These are phyloP conservation scores for Dendroctonus ponderosae DNA, from an alignment of 1,140 invertebrate genomes.

Conservation along the genomic window DNA sequence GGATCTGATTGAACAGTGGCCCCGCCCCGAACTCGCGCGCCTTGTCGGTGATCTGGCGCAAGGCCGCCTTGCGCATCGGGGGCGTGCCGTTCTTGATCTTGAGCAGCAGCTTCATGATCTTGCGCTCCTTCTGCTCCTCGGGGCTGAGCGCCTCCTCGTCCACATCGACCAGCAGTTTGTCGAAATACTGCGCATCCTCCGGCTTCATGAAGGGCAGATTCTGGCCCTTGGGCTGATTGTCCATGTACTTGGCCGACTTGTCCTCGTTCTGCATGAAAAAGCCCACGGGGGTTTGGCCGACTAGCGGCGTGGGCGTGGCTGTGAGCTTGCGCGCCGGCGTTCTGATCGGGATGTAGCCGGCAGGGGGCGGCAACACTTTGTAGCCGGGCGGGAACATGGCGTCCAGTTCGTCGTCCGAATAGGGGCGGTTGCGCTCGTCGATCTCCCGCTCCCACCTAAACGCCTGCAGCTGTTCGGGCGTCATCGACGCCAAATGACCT, in stretches of 20 bases:
- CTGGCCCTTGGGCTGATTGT: conserved; percentile 90
- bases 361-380: conserved; percentile 94
- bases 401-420: conserved; percentile 97
- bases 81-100: conserved; percentile 99
- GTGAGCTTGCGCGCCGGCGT: conserved; percentile 96
- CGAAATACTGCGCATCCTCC: conserved; percentile 99
- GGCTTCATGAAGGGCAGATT: conserved; percentile 99
- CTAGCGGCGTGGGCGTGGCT: conserved; percentile 96
- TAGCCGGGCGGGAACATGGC: conserved; percentile 97
- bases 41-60: conserved; percentile 98
- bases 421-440: conserved; percentile 93
- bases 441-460: conserved; percentile 99
- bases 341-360: conserved; percentile 93
- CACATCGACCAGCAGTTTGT: conserved; percentile 96
- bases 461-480: conserved; percentile 96
- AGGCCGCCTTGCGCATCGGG: conserved; percentile 96
- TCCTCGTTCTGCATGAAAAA: conserved; percentile 95
- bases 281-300: conserved; percentile 74
- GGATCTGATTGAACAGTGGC: conserved; percentile 97
- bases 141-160: conserved; percentile 94
- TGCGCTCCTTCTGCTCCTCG: conserved; percentile 96
- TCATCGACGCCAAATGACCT: conserved; percentile 93
- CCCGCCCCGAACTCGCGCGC: conserved; percentile 98
- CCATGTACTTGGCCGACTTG: conserved; percentile 82
- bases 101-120: conserved; percentile 97